Conservation (phyloP, 2,797 vertebrate genomes). For the Petrocephalus schoutedeni region DNA sequence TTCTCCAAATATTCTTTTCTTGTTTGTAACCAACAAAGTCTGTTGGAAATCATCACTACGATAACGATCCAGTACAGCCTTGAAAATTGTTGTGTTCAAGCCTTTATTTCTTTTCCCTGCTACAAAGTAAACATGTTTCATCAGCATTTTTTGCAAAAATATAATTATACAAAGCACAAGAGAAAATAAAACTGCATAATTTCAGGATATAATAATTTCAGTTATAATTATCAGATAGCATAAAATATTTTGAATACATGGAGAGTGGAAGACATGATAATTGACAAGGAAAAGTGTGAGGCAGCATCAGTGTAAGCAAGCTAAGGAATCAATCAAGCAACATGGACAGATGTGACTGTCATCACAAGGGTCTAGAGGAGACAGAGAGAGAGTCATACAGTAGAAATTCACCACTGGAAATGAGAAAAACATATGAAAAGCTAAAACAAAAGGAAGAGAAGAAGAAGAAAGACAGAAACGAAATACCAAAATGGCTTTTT, state of each 20-base stretch:
- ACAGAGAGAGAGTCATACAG: background rate
- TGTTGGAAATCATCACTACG: background rate
- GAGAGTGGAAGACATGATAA: too few relatives aligned
- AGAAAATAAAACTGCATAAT: too few relatives aligned
- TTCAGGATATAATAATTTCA: too few relatives aligned
- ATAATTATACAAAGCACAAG: too few relatives aligned
- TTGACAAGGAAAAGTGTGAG: background rate
- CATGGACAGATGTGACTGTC: too few relatives aligned
- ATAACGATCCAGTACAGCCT: background rate
- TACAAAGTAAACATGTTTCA: too few relatives aligned
- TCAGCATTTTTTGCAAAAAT: too few relatives aligned
- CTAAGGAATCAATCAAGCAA: background rate
- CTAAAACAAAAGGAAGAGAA: background rate
- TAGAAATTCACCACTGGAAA: background rate
- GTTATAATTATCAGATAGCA: too few relatives aligned
- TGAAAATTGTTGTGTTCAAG: background rate
- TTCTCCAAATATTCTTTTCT: background rate
- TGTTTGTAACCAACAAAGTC: background rate
- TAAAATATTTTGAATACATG: too few relatives aligned
- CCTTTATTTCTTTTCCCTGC: too few relatives aligned
- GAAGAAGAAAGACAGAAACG: background rate
- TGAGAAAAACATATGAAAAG: background rate
- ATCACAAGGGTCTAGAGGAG: background rate
- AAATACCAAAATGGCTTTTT: background rate
- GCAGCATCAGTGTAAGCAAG: background rate